Evolutionary conservation across 2,113 vertebrate species (phyloP).

Genomic region (Datnioides undecimradiatus): DNA sequence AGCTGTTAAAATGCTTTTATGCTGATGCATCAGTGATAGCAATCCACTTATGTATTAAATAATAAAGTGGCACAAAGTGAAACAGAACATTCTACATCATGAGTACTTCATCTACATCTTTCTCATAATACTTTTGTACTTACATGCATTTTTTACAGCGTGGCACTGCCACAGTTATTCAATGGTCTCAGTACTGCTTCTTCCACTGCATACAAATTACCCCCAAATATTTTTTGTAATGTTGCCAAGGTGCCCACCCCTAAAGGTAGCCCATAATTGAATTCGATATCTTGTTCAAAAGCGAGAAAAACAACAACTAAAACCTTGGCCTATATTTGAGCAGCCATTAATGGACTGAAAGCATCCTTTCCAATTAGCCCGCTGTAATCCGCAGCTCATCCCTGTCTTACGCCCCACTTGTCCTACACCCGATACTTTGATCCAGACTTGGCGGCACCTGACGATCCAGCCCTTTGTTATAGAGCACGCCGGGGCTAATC

Average conservation of each 20-base stretch:
- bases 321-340: slow-evolving; percentile 36
- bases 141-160: neutral
- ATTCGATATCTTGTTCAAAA: slow-evolving; percentile 11
- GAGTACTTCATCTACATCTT: neutral
- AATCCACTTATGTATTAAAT: neutral
- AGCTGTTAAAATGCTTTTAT: neutral
- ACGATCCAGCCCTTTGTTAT: slow-evolving; percentile 77
- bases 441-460: slow-evolving; percentile 77
- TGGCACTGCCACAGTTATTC: neutral
- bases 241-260: no score
- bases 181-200: neutral
- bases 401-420: slow-evolving; percentile 80
- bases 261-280: neutral
- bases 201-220: neutral
- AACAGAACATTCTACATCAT: neutral
- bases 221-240: neutral
- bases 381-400: slow-evolving; percentile 80
- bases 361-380: slow-evolving; percentile 80
- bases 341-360: slow-evolving; percentile 66
- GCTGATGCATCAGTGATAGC: neutral
- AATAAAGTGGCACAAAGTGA: neutral
- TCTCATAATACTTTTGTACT: neutral
- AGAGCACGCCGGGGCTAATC: slow-evolving; percentile 79
- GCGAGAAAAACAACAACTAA: slow-evolving; percentile 33
- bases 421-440: slow-evolving; percentile 85